phyloP scores from a whole-genome alignment of 2,113 vertebrate genomes.

The Coreoperca whiteheadi region DNA sequence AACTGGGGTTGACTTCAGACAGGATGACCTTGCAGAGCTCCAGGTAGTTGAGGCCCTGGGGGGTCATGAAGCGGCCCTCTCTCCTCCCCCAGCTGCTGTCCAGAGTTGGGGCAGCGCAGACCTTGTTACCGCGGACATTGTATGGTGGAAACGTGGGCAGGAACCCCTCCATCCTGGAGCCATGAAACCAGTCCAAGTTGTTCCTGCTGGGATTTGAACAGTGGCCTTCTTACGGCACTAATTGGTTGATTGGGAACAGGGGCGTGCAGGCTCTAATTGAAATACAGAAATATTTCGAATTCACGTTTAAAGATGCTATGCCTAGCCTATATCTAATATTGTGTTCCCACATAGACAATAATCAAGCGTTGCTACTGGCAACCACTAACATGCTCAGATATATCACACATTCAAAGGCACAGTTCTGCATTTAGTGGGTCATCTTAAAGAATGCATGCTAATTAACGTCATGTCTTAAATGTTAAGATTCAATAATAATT shows the following conservation, averaged over 20 bases:
- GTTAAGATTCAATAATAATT: not conserved
- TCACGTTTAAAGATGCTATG: too few relatives aligned
- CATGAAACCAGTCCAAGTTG: constrained; percentile 47
- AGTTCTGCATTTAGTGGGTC: too few relatives aligned
- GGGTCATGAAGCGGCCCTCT: constrained; percentile 67
- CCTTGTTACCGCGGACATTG: constrained; percentile 66
- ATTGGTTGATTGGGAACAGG: constrained; percentile 73
- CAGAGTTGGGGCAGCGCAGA: constrained; percentile 64
- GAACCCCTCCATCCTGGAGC: constrained; percentile 87
- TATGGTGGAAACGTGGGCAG: constrained; percentile 76
- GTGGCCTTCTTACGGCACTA: not conserved
- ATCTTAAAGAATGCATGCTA: not conserved
- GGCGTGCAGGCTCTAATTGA: constrained; percentile 1
- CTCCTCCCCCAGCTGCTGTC: constrained; percentile 82
- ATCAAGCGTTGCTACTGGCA: not conserved
- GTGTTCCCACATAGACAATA: not conserved
- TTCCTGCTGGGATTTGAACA: constrained; percentile 50
- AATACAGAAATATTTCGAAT: not conserved
- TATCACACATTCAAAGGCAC: not conserved
- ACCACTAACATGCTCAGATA: too few relatives aligned
- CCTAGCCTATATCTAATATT: not conserved
- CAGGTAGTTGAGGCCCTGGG: constrained; percentile 83
- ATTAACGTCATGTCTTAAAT: not conserved
- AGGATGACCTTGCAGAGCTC: constrained; percentile 88
- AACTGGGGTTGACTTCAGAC: constrained; percentile 84